These are phyloP conservation scores for Pseudococcus viburni DNA, from an alignment of 2,888 invertebrate genomes.

Conservation along the genomic window DNA sequence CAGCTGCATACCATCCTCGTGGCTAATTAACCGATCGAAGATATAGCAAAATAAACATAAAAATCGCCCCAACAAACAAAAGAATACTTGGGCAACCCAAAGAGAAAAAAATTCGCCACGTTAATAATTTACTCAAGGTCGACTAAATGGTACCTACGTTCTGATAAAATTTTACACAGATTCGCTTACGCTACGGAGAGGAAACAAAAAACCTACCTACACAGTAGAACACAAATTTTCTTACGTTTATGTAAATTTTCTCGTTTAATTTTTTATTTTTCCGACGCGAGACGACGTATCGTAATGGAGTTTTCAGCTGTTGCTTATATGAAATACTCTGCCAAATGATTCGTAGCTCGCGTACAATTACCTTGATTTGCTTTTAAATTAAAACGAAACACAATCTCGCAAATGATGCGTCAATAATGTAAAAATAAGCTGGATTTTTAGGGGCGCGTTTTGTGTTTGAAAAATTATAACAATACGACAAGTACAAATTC, in stretches of 20 bases:
- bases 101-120: neutral
- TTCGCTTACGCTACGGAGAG: no score
- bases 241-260: constrained; percentile 41
- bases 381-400: constrained; percentile 50
- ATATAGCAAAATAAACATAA: neutral
- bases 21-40: neutral
- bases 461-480: constrained; percentile 45
- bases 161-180: neutral
- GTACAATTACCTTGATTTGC: constrained; percentile 36
- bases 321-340: neutral
- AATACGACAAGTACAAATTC: constrained; percentile 23
- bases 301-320: constrained; percentile 7
- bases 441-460: neutral
- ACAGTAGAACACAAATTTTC: neutral
- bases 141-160: neutral
- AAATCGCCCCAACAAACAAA: neutral
- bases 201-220: neutral
- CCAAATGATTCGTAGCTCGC: constrained; percentile 48
- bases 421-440: constrained; percentile 48
- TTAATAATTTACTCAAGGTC: constrained; percentile 14
- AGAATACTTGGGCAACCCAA: neutral
- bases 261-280: constrained; percentile 1
- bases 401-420: constrained; percentile 52
- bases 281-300: neutral
- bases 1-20: no score